phyloP scores from a whole-genome alignment of 2,113 vertebrate genomes.

The Tonatia bakeri region DNA sequence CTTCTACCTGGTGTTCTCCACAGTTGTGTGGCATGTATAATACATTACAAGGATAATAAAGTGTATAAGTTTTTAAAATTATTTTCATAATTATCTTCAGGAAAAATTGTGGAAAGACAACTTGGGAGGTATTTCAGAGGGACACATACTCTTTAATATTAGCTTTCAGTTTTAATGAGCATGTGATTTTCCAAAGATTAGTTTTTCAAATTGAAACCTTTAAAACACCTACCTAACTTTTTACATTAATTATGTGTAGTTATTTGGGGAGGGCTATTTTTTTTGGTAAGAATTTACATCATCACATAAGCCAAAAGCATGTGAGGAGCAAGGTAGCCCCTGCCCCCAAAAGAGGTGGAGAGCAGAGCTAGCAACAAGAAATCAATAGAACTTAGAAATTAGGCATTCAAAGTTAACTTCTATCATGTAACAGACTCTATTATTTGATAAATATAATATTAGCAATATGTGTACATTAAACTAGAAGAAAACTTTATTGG shows the following conservation, averaged over 20 bases:
- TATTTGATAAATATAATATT: neutral
- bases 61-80: neutral
- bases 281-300: neutral
- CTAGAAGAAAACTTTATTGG: neutral
- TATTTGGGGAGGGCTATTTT: neutral
- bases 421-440: neutral
- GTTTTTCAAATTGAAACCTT: neutral
- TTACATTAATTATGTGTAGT: neutral
- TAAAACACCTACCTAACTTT: neutral
- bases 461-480: neutral
- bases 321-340: neutral
- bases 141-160: neutral
- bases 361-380: neutral
- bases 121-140: neutral
- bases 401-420: neutral
- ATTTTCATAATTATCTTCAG: neutral
- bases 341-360: neutral
- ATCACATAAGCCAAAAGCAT: neutral
- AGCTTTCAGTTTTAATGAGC: neutral
- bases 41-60: neutral
- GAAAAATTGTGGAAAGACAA: neutral
- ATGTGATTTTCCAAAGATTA: neutral
- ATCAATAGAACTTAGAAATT: neutral
- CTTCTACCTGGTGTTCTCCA: neutral
- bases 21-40: neutral